Percentiles rank a stretch among this genome's conserved stretches.
phyloP scores from a whole-genome alignment of 2,113 vertebrate species.

The Pantherophis guttatus region DNA sequence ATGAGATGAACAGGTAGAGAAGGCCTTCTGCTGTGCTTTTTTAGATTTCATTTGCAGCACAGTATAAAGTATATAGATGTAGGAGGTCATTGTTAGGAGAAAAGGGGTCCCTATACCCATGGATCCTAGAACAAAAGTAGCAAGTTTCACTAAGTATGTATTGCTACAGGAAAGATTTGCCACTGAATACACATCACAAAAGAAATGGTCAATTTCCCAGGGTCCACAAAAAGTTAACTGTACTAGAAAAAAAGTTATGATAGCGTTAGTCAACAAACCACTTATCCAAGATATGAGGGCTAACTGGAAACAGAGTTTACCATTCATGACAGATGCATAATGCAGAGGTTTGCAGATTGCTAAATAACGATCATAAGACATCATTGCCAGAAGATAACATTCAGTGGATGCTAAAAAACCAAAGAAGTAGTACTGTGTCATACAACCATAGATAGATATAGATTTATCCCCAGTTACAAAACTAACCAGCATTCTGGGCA shows the following conservation, averaged over 20 bases:
- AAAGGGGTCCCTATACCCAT: background rate
- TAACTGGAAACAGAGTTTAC: background rate
- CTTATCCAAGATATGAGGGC: background rate
- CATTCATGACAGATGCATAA: background rate
- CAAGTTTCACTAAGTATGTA: background rate
- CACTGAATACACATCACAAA: slow-evolving; percentile 38
- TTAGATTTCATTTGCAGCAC: background rate
- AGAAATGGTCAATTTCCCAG: slow-evolving; percentile 41
- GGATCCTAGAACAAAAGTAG: background rate
- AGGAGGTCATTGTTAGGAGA: background rate
- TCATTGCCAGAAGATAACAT: background rate
- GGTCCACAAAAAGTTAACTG: slow-evolving; percentile 36
- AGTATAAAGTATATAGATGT: background rate
- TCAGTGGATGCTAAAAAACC: background rate
- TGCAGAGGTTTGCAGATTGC: background rate
- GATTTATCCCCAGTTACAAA: background rate
- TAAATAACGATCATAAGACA: background rate
- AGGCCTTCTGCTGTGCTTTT: background rate
- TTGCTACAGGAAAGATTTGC: slow-evolving; percentile 43
- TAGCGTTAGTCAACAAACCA: background rate
- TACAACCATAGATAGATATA: background rate
- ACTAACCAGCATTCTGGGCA: background rate
- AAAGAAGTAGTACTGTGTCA: background rate
- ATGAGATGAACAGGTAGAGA: background rate
- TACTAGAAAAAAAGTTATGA: slow-evolving; percentile 33